Evolutionary conservation across 2,113 vertebrate genomes (phyloP).

Genomic region (Miniopterus natalensis): DNA sequence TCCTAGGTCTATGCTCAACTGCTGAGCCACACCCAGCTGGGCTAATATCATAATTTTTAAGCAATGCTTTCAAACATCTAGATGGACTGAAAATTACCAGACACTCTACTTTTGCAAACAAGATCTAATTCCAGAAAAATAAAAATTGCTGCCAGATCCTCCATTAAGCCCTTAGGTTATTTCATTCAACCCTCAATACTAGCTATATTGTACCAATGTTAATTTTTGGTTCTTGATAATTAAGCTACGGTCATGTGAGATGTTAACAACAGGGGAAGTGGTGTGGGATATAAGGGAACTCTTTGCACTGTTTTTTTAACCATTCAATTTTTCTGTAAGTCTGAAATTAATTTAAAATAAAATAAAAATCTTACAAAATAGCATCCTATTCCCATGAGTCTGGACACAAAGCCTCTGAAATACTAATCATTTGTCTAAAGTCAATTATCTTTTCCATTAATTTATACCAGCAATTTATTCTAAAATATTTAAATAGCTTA

Average conservation of each 20-base stretch:
- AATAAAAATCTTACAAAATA: slow-evolving; percentile 15
- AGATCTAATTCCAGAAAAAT: neutral
- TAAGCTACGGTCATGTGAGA: neutral
- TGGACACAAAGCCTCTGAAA: neutral
- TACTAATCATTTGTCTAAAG: neutral
- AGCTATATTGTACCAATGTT: neutral
- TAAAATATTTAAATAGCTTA: neutral
- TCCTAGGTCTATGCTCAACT: neutral
- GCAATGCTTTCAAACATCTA: neutral
- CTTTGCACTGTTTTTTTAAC: neutral
- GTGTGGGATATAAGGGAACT: neutral
- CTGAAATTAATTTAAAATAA: neutral
- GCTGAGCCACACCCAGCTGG: neutral
- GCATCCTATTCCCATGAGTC: neutral
- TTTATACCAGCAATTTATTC: neutral
- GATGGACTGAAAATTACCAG: neutral
- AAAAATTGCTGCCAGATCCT: neutral
- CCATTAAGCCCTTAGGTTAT: neutral
- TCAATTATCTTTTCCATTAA: neutral
- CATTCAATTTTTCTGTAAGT: neutral
- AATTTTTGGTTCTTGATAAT: neutral
- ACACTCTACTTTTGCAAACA: neutral
- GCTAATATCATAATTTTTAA: neutral
- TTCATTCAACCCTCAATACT: neutral
- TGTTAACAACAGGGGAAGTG: neutral